phyloP scores from a whole-genome alignment of 2,888 invertebrate species.

The Ennomos fuscantarius region DNA sequence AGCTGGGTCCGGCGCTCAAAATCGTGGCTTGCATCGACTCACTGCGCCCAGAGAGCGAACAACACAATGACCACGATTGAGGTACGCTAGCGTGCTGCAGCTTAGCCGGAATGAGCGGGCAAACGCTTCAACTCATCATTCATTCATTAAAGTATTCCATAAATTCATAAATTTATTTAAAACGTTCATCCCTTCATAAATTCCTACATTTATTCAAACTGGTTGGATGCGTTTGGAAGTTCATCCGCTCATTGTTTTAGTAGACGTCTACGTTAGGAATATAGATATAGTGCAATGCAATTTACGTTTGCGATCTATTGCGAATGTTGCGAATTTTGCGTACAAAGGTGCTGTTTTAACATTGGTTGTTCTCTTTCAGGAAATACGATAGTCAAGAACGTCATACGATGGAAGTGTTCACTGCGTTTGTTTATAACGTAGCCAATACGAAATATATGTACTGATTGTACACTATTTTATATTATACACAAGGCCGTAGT shows the following conservation, averaged over 20 bases:
- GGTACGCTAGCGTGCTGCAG: slow-evolving; percentile 41
- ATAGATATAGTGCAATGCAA: slow-evolving; percentile 5
- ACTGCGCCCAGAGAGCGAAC: slow-evolving; percentile 88
- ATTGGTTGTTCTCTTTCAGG: slow-evolving; percentile 34
- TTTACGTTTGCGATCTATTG: slow-evolving; percentile 7
- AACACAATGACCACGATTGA: slow-evolving; percentile 66
- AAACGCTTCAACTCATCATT: too few species aligned
- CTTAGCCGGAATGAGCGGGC: background rate
- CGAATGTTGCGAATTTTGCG: background rate
- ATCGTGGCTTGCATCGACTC: slow-evolving; percentile 96
- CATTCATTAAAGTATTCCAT: too few species aligned
- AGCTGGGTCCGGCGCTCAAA: slow-evolving; percentile 97
- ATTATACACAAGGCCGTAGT: slow-evolving; percentile 13
- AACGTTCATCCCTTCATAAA: too few species aligned
- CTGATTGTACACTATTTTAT: slow-evolving; percentile 16
- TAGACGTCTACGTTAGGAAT: slow-evolving; percentile 17
- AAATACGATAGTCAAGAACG: slow-evolving; percentile 26
- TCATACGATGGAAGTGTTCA: slow-evolving; percentile 30
- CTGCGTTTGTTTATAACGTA: slow-evolving; percentile 8
- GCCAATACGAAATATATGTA: slow-evolving; percentile 5
- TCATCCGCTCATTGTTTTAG: slow-evolving; percentile 1
- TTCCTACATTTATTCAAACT: background rate
- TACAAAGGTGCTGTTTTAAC: slow-evolving; percentile 1
- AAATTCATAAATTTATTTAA: background rate
- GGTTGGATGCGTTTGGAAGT: background rate